A percentile compares a stretch with the other conserved stretches of the same genome.
These are phyloP conservation scores for Ypsolopha scabrella DNA, from an alignment of 2,888 invertebrate genomes.

Conservation along the genomic window DNA sequence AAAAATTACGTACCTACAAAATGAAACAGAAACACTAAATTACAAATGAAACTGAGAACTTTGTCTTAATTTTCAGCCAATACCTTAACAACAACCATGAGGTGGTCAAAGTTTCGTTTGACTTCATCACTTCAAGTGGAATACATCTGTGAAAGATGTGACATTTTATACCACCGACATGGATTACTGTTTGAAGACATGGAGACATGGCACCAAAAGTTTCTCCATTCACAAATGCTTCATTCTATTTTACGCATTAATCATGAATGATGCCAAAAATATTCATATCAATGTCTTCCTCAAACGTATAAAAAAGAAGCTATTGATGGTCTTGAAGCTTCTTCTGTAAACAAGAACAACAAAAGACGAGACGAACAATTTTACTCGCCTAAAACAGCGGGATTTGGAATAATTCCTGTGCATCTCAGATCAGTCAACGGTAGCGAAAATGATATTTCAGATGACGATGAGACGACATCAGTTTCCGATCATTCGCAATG, in stretches of 20 bases:
- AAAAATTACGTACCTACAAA: too few relatives aligned
- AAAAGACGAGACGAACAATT: too few relatives aligned
- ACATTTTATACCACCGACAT: constrained; percentile 32
- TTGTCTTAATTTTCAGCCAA: too few relatives aligned
- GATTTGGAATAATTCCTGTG: too few relatives aligned
- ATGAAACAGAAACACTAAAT: too few relatives aligned
- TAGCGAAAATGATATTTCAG: not conserved
- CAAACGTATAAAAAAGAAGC: too few relatives aligned
- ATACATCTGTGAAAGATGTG: constrained; percentile 34
- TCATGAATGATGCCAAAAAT: too few relatives aligned
- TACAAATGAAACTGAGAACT: too few relatives aligned
- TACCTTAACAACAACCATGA: not conserved
- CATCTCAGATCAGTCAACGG: too few relatives aligned
- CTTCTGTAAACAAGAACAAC: too few relatives aligned
- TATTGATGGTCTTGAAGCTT: too few relatives aligned
- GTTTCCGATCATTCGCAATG: not conserved
- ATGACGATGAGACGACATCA: not conserved
- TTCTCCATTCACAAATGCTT: constrained; percentile 39
- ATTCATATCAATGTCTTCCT: too few relatives aligned
- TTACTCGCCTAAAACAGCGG: not conserved
- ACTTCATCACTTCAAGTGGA: not conserved
- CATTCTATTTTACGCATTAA: constrained; percentile 39
- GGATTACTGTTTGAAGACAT: constrained; percentile 43
- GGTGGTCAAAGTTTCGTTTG: not conserved
- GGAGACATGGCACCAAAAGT: constrained; percentile 35